These are phyloP conservation scores for Ruditapes philippinarum DNA, from an alignment of 1,140 invertebrate species.

Conservation along the genomic window DNA sequence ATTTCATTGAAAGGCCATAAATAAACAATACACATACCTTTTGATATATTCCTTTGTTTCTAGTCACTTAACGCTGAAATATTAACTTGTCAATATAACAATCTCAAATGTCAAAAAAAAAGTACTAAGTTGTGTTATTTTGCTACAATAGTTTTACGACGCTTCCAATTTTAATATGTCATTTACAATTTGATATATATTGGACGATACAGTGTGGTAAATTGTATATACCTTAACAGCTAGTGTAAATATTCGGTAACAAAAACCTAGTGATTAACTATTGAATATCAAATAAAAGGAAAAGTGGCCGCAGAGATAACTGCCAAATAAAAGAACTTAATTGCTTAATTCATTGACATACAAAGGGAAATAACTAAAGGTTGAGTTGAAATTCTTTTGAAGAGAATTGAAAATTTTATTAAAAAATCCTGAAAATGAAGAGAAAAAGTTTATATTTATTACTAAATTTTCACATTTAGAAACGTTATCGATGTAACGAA, in stretches of 20 bases:
- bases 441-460: no score
- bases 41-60: slow-evolving; percentile 13
- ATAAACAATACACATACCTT: background rate
- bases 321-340: background rate
- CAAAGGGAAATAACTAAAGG: slow-evolving; percentile 26
- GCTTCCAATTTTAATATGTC: background rate
- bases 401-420: no score
- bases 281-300: slow-evolving; percentile 54
- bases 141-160: background rate
- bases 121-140: background rate
- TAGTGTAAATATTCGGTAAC: slow-evolving; percentile 18
- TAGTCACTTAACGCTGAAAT: background rate
- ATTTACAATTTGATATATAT: background rate
- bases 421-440: no score
- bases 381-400: no score
- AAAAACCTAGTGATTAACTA: slow-evolving; percentile 46
- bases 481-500: no score
- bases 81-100: background rate
- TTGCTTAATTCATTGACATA: background rate
- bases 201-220: background rate
- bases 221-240: slow-evolving; percentile 25
- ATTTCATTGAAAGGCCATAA: background rate
- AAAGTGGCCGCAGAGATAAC: slow-evolving; percentile 42
- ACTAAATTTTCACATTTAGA: no score
- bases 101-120: background rate